Conservation (phyloP, 2,888 invertebrate species). For the Cosmorhoe ocellata region DNA sequence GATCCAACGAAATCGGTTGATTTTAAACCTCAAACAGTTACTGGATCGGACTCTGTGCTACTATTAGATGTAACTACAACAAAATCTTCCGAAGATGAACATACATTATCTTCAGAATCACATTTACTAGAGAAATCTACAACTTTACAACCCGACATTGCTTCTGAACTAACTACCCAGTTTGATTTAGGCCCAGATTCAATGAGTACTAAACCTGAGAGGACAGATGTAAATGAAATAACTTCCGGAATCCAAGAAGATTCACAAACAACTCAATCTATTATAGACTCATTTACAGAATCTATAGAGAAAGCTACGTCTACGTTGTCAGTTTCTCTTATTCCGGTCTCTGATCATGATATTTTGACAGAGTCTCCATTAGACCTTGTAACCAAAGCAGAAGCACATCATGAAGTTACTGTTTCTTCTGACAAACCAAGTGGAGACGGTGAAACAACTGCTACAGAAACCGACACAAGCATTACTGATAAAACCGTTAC, state of each 20-base stretch:
- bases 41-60: too few relatives aligned
- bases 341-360: constrained; percentile 4
- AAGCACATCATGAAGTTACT: background rate
- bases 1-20: constrained; percentile 4
- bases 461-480: background rate
- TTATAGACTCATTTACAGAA: constrained; percentile 2
- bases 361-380: constrained; percentile 13
- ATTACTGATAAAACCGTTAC: constrained; percentile 2
- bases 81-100: constrained; percentile 9
- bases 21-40: background rate
- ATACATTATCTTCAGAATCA: constrained; percentile 1
- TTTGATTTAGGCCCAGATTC: constrained; percentile 11
- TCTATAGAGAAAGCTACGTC: background rate
- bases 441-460: background rate
- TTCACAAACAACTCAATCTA: constrained; percentile 13
- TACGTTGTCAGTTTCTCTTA: constrained; percentile 1
- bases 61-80: constrained; percentile 10
- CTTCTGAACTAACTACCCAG: constrained; percentile 13
- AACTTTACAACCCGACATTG: constrained; percentile 11
- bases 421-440: background rate
- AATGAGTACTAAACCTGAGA: constrained; percentile 12
- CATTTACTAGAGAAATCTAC: constrained; percentile 10
- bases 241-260: constrained; percentile 7
- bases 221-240: constrained; percentile 8
- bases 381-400: constrained; percentile 6